phyloP scores from a whole-genome alignment of 2,888 invertebrate genomes.

The Thera obeliscata region DNA sequence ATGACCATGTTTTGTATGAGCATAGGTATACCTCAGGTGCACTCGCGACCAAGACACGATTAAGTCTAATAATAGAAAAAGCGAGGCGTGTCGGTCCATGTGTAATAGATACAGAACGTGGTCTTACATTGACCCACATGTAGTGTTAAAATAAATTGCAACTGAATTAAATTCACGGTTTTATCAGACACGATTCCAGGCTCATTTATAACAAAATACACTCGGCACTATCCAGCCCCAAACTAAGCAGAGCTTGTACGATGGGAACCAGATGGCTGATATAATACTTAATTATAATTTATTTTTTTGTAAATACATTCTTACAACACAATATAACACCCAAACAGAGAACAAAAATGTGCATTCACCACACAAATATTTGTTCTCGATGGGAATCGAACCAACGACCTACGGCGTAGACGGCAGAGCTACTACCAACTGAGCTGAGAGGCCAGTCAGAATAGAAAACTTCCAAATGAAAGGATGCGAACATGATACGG shows the following conservation, averaged over 20 bases:
- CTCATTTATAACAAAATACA: conserved; percentile 19
- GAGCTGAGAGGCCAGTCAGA: too few species aligned
- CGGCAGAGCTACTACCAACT: too few species aligned
- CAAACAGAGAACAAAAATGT: too few species aligned
- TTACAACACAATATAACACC: too few species aligned
- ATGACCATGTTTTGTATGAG: conserved; percentile 1
- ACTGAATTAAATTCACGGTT: conserved; percentile 51
- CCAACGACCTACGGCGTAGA: too few species aligned
- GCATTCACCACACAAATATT: too few species aligned
- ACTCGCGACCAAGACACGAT: conserved; percentile 55
- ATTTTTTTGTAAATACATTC: too few species aligned
- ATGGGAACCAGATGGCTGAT: too few species aligned
- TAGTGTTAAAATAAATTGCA: conserved; percentile 70
- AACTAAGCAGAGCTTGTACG: too few species aligned
- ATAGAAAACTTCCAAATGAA: conserved; percentile 2
- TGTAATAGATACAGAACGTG: conserved; percentile 56
- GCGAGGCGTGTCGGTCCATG: conserved; percentile 63
- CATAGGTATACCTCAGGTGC: conserved; percentile 21
- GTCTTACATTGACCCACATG: conserved; percentile 80
- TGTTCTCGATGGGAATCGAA: too few species aligned
- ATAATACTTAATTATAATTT: too few species aligned
- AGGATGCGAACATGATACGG: neutral
- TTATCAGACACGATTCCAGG: conserved; percentile 58
- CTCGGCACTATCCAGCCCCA: too few species aligned
- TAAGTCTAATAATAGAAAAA: conserved; percentile 65